A percentile compares a stretch with the other conserved stretches of the same genome.
Conservation (phyloP, 2,797 vertebrate genomes). For the Urosaurus nigricauda region DNA sequence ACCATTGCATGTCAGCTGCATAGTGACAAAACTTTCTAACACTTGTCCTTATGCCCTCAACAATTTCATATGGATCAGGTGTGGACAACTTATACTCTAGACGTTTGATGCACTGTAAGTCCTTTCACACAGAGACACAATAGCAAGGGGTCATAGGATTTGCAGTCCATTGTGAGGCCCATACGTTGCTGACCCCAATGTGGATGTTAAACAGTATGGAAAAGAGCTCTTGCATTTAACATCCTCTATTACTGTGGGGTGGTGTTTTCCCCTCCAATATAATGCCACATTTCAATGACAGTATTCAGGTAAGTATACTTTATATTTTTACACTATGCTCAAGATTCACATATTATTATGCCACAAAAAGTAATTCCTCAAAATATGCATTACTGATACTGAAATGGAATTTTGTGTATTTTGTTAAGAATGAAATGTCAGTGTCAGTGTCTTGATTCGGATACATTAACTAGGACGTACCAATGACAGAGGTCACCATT, state of each 20-base stretch:
- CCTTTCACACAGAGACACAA: background rate
- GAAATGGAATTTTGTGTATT: background rate
- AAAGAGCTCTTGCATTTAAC: background rate
- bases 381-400: background rate
- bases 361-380: background rate
- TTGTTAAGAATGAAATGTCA: background rate
- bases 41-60: no score
- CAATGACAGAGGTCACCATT: no score
- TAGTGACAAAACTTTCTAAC: background rate
- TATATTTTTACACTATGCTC: background rate
- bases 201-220: background rate
- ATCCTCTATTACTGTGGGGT: background rate
- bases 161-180: background rate
- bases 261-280: background rate
- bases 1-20: background rate
- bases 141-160: background rate
- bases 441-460: background rate
- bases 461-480: background rate
- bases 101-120: background rate
- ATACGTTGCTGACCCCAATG: background rate
- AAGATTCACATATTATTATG: background rate
- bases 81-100: background rate
- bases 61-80: background rate
- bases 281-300: background rate
- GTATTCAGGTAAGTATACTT: background rate